These are phyloP conservation scores for Dioctria linearis DNA, from an alignment of 2,888 invertebrate genomes.

Conservation along the genomic window DNA sequence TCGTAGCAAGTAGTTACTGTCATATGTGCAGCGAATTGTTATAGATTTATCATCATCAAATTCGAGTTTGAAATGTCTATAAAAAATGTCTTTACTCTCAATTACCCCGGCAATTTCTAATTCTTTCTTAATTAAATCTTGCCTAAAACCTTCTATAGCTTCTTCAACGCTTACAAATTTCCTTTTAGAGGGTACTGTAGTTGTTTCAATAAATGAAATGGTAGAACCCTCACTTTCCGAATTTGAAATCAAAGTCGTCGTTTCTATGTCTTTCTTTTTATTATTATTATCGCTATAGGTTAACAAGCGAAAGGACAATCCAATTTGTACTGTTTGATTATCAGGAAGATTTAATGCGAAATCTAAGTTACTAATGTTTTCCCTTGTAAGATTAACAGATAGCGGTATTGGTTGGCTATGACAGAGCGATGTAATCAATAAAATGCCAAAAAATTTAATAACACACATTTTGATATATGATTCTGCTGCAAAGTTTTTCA, in stretches of 20 bases:
- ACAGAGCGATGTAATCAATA: neutral
- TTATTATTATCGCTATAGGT: neutral
- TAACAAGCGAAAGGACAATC: neutral
- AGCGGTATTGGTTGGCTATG: neutral
- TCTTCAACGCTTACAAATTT: conserved; percentile 37
- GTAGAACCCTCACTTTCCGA: neutral
- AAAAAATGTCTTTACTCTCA: too few species aligned
- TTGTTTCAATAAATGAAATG: neutral
- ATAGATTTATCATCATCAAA: conserved; percentile 44
- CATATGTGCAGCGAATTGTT: conserved; percentile 35
- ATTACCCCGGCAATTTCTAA: conserved; percentile 38
- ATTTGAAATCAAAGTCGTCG: neutral
- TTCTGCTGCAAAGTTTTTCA: neutral
- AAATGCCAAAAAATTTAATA: neutral
- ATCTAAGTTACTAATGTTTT: neutral
- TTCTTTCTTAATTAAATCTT: conserved; percentile 40
- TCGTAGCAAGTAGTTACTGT: conserved; percentile 29
- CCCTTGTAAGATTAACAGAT: neutral
- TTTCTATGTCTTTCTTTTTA: neutral
- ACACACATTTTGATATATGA: neutral
- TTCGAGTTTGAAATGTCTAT: conserved; percentile 42
- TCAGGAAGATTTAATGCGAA: neutral
- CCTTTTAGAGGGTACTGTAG: conserved; percentile 24
- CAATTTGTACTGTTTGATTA: neutral
- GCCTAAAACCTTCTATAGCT: conserved; percentile 36